A percentile compares a stretch with the other conserved stretches of the same genome.
Conservation (phyloP, 2,888 invertebrate genomes). For the Apamea crenata region DNA sequence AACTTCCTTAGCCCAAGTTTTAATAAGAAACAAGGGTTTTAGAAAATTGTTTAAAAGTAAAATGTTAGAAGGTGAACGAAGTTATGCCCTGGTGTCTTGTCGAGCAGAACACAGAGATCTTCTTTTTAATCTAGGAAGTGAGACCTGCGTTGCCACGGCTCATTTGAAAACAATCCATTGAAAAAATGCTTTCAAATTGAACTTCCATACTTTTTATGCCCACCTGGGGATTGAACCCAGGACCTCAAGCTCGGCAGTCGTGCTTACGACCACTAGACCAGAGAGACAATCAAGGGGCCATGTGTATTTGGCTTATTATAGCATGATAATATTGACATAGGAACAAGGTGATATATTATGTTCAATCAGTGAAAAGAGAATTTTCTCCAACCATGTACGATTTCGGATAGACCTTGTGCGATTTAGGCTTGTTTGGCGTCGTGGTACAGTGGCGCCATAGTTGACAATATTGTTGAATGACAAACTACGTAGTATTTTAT, state of each 20-base stretch:
- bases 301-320: slow-evolving; percentile 6
- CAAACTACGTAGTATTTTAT: background rate
- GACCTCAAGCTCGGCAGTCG: background rate
- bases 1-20: background rate
- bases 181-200: slow-evolving; percentile 75
- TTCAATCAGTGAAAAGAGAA: background rate
- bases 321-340: background rate
- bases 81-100: slow-evolving; percentile 84
- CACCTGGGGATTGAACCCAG: slow-evolving; percentile 26
- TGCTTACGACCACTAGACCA: slow-evolving; percentile 11
- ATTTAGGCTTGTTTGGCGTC: slow-evolving; percentile 1
- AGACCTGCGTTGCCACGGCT: slow-evolving; percentile 69
- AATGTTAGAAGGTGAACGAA: slow-evolving; percentile 91
- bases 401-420: background rate
- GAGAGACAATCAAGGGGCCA: accelerated
- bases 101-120: slow-evolving; percentile 90
- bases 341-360: background rate
- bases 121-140: slow-evolving; percentile 86
- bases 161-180: slow-evolving; percentile 77
- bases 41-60: slow-evolving; percentile 3
- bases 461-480: background rate
- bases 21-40: background rate
- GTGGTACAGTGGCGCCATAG: background rate
- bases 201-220: slow-evolving; percentile 77
- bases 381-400: background rate